Evolutionary conservation across 1,140 invertebrate species (phyloP).

Genomic region (Diorhabda sublineata): DNA sequence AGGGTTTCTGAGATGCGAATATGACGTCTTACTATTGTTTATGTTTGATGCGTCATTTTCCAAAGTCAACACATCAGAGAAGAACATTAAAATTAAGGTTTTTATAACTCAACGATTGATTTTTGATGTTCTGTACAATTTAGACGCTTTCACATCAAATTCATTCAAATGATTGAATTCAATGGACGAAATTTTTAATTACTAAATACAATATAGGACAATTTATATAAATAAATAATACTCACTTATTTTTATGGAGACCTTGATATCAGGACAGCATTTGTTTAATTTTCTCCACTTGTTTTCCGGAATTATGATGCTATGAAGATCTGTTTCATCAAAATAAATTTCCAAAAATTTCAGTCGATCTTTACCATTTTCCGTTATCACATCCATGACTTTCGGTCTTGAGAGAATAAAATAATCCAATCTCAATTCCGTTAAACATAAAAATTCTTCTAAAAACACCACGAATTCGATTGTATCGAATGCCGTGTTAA

Average conservation of each 20-base stretch:
- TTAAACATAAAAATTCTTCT: constrained; percentile 5
- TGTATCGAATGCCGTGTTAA: constrained; percentile 15
- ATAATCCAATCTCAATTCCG: constrained; percentile 18
- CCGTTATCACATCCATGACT: constrained; percentile 13
- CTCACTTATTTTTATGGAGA: constrained; percentile 19
- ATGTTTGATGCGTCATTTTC: no score
- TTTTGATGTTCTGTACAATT: no score
- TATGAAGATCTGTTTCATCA: constrained; percentile 15
- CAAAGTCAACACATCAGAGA: no score
- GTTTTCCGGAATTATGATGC: constrained; percentile 14
- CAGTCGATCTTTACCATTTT: constrained; percentile 4
- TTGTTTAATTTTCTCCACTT: constrained; percentile 14
- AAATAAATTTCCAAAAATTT: constrained; percentile 11
- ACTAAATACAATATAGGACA: background rate
- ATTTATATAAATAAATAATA: background rate
- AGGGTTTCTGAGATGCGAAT: no score
- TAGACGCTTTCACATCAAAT: no score
- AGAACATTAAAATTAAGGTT: no score
- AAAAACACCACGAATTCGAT: constrained; percentile 8
- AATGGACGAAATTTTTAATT: no score
- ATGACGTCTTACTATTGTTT: no score
- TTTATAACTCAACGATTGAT: no score
- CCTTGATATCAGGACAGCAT: constrained; percentile 14
- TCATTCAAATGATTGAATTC: no score
- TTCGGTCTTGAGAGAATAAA: constrained; percentile 11